Conservation (phyloP, 2,888 invertebrate genomes). For the Nemurella pictetii region DNA sequence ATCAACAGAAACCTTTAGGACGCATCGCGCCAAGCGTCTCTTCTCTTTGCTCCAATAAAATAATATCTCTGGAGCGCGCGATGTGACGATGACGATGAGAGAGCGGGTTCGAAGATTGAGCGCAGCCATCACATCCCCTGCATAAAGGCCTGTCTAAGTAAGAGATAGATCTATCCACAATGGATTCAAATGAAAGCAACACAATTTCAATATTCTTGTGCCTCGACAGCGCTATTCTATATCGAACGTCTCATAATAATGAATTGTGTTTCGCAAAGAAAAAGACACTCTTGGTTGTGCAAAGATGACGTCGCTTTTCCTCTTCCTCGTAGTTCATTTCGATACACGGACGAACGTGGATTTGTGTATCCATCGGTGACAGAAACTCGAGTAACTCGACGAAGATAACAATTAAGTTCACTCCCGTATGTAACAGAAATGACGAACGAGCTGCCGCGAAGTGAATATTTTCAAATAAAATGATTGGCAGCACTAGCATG, state of each 20-base stretch:
- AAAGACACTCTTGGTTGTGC: neutral
- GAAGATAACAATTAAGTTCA: neutral
- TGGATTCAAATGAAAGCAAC: conserved; percentile 36
- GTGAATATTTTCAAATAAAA: neutral
- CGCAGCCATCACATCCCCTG: neutral
- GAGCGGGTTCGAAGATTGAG: neutral
- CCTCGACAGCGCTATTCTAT: neutral
- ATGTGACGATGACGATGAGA: neutral
- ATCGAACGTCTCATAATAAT: neutral
- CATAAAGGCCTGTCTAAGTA: conserved; percentile 23
- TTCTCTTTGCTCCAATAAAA: conserved; percentile 7
- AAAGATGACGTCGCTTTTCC: neutral
- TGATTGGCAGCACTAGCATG: neutral
- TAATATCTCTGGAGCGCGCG: conserved; percentile 16
- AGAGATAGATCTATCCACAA: conserved; percentile 31
- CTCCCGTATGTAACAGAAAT: neutral
- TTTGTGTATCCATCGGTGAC: neutral
- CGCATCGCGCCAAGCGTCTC: neutral
- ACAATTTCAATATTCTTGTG: conserved; percentile 36
- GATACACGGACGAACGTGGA: neutral
- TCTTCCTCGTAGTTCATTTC: neutral
- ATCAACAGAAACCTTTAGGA: neutral
- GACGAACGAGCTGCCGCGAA: neutral
- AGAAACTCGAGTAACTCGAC: neutral
- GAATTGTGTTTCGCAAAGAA: neutral